phyloP scores from a whole-genome alignment of 2,797 vertebrate species.

The Falco berigora region DNA sequence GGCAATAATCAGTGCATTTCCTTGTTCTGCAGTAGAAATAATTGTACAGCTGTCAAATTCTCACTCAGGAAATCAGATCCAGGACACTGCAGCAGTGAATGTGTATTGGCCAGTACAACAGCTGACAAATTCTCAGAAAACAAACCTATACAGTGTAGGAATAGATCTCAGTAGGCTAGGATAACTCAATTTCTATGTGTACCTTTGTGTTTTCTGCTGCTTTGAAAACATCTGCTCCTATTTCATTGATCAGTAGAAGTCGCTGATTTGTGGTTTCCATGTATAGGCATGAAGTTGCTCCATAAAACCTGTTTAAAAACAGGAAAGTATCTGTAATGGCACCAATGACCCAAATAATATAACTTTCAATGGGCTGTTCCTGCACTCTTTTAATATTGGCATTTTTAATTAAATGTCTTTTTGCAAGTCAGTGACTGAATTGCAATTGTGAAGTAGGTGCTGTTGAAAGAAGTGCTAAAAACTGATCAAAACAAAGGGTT shows the following conservation, averaged over 20 bases:
- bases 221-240: slow-evolving; percentile 28
- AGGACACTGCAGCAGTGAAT: not conserved
- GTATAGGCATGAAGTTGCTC: not conserved
- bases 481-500: slow-evolving; percentile 26
- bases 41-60: slow-evolving; percentile 57
- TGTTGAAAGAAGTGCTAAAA: slow-evolving; percentile 36
- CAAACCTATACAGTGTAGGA: not conserved
- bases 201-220: slow-evolving; percentile 1
- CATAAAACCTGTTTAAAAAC: not conserved
- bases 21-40: slow-evolving; percentile 37
- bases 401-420: slow-evolving; percentile 53
- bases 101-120: not conserved
- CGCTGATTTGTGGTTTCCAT: not conserved
- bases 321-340: not conserved
- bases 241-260: not conserved
- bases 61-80: slow-evolving; percentile 18
- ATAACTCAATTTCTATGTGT: slow-evolving; percentile 16
- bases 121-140: slow-evolving; percentile 44
- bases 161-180: not conserved
- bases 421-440: slow-evolving; percentile 3
- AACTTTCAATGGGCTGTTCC: not conserved
- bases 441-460: not conserved
- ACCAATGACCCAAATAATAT: slow-evolving; percentile 30
- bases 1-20: not conserved
- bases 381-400: slow-evolving; percentile 21